phyloP scores from a whole-genome alignment of 2,888 invertebrate species.

The Drosophila koepferae region DNA sequence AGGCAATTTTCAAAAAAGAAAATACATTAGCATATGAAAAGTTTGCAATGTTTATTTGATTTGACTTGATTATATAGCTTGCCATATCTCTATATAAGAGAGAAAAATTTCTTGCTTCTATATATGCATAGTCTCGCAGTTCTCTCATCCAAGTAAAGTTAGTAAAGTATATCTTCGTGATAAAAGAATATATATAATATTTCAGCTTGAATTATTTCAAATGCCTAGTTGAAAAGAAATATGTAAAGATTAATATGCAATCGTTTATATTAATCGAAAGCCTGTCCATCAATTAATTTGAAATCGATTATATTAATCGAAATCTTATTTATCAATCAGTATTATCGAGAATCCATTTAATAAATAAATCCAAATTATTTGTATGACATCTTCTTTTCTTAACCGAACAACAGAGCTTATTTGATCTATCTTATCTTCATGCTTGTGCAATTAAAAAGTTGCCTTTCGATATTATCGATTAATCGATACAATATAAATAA shows the following conservation, averaged over 20 bases:
- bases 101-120: too few species aligned
- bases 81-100: background rate
- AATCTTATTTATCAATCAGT: background rate
- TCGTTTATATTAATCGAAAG: background rate
- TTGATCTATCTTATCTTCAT: too few species aligned
- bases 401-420: background rate
- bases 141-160: too few species aligned
- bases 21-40: background rate
- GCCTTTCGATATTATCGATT: background rate
- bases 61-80: background rate
- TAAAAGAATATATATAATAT: too few species aligned
- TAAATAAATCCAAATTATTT: too few species aligned
- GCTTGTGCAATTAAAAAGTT: background rate
- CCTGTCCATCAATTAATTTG: background rate
- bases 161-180: too few species aligned
- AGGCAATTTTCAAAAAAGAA: background rate
- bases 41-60: background rate
- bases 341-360: background rate
- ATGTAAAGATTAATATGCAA: too few species aligned
- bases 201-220: background rate
- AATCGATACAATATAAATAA: background rate
- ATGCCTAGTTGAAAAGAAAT: too few species aligned
- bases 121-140: too few species aligned
- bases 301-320: background rate
- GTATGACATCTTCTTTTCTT: background rate